These are phyloP conservation scores for Formica aserva DNA, from an alignment of 2,888 invertebrate genomes.

Conservation along the genomic window DNA sequence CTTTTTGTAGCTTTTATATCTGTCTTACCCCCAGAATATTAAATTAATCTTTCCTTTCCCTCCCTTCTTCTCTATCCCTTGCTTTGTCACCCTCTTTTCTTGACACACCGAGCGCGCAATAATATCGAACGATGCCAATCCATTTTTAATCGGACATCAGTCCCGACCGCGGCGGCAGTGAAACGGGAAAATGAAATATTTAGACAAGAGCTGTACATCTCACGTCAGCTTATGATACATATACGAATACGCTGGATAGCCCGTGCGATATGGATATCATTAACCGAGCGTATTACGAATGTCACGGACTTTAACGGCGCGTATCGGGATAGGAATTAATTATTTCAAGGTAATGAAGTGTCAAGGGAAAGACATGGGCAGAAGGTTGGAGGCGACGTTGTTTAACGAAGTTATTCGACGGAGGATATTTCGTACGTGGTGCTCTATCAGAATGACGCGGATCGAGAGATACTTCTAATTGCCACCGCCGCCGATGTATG, in stretches of 20 bases:
- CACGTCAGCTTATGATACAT: conserved; percentile 71
- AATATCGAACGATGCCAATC: conserved; percentile 18
- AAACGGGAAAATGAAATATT: conserved; percentile 66
- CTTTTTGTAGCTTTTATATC: not conserved
- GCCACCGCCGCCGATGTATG: conserved; percentile 30
- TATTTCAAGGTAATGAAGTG: conserved; percentile 76
- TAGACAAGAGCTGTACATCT: conserved; percentile 69
- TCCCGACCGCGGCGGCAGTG: conserved; percentile 29
- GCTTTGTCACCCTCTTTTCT: conserved; percentile 5
- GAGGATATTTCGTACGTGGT: conserved; percentile 67
- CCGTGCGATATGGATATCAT: conserved; percentile 71
- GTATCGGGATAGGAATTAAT: conserved; percentile 72
- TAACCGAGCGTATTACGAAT: conserved; percentile 74
- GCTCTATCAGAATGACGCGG: conserved; percentile 40
- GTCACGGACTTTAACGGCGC: conserved; percentile 75
- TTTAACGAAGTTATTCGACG: conserved; percentile 69
- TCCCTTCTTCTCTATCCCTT: not conserved
- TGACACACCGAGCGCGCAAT: not conserved
- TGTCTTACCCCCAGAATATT: not conserved
- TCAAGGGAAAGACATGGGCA: conserved; percentile 64
- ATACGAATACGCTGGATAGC: conserved; percentile 36
- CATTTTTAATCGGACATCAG: conserved; percentile 2
- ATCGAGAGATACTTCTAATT: conserved; percentile 66
- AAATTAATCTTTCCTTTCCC: not conserved
- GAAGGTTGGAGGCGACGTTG: conserved; percentile 60